Evolutionary conservation across 2,888 invertebrate genomes (phyloP), one percentile per base, ranked within the genome.

Genomic region (Rhopalosiphum nymphaeae): DNA sequence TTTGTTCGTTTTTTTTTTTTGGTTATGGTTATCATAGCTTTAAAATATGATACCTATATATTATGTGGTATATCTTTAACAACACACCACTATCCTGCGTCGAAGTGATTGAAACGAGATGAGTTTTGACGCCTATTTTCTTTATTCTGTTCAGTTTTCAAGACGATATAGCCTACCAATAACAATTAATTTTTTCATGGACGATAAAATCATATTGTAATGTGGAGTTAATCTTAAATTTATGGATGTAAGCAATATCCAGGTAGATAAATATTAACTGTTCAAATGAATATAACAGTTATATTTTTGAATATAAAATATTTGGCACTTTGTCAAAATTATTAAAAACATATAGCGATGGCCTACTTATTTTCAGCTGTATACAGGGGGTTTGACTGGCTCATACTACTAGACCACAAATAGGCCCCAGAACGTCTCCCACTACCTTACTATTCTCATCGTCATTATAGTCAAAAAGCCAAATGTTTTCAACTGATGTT

Each of bases 241-340:
- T 67, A 67, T 67, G 67, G 67, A 36, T 46, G 21, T 29, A 4
- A 86, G 44, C 11, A 86, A 36, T 85, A 49, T 87, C 3, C 25
- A 90, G 90, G 90, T 90, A 44, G 13, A 46, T 90, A 44, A 46
- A 36, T 67, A 67, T 46, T 61, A 67, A 90, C 49, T 67, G 46
- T 90, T 29, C 46, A 5, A 90, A 90, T 1, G 11, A 90, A 90
- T 46, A n/a, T 7, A 46, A 49, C 25, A 90, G 90, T 67, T 90
- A 67, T 67, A 90, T 67, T 90, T 90, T 90, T 90, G 67, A 90
- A 49, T 67, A 67, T 25, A 16, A 46, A 46, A 49, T 49, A 90
- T 46, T 90, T 90, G 90, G 90, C 90, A 67, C n/a, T 25, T 21
- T 25, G 5, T 46, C 90, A 90, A 90, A 90, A 46, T 61, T 61